These are phyloP conservation scores for Anastatus disparis DNA, from an alignment of 1,140 invertebrate species.

Conservation along the genomic window DNA sequence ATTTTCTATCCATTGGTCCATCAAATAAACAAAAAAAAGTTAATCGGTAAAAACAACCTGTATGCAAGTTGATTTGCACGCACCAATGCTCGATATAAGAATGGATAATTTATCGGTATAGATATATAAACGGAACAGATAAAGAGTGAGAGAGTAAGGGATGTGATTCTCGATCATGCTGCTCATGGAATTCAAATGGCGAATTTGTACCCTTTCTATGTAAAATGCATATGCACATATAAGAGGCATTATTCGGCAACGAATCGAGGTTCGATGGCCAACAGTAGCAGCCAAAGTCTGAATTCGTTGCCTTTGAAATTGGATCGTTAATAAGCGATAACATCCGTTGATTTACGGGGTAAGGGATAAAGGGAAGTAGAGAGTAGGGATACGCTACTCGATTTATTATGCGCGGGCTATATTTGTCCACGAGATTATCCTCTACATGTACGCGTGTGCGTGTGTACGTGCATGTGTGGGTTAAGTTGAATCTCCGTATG, in stretches of 20 bases:
- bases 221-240: slow-evolving; percentile 43
- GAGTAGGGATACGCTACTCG: too few species aligned
- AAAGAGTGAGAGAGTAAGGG: too few species aligned
- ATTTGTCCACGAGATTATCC: background rate
- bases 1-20: background rate
- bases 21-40: slow-evolving; percentile 1
- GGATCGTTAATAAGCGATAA: slow-evolving; percentile 52
- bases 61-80: background rate
- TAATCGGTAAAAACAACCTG: too few species aligned
- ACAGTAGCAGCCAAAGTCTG: too few species aligned
- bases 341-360: slow-evolving; percentile 11
- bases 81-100: background rate
- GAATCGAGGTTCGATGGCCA: background rate
- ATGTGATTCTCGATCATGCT: too few species aligned
- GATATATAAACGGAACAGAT: background rate
- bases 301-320: slow-evolving; percentile 47
- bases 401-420: slow-evolving; percentile 18
- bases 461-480: too few species aligned
- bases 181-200: slow-evolving; percentile 47
- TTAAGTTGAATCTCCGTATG: too few species aligned
- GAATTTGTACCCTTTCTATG: slow-evolving; percentile 41
- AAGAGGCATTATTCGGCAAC: background rate
- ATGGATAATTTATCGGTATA: slow-evolving; percentile 19
- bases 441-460: too few species aligned
- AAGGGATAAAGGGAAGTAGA: too few species aligned